Evolutionary conservation across 2,888 invertebrate species (phyloP).

Genomic region (Agrotis clavis): DNA sequence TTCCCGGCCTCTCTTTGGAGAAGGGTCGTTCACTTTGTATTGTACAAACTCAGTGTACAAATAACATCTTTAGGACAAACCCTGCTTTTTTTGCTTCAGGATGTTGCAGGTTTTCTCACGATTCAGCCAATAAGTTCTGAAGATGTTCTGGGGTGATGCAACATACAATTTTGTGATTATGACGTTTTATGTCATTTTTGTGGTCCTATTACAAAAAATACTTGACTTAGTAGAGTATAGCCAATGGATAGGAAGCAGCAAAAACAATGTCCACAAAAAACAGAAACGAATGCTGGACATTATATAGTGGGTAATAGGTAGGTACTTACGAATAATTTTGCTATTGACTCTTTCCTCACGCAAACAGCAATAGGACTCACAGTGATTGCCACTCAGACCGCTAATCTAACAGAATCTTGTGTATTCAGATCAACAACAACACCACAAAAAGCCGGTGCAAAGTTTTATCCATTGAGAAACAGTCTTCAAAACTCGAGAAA

Average conservation of each 20-base stretch:
- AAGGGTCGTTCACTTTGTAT: constrained; percentile 42
- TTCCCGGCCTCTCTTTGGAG: constrained; percentile 42
- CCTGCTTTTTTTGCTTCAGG: constrained; percentile 41
- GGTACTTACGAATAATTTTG: too few relatives aligned
- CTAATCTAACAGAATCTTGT: background rate
- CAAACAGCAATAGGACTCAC: too few relatives aligned
- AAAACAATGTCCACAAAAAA: background rate
- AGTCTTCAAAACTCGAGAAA: background rate
- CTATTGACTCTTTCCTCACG: too few relatives aligned
- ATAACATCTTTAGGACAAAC: constrained; percentile 40
- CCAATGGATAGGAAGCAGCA: too few relatives aligned
- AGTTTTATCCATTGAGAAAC: background rate
- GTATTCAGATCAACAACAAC: too few relatives aligned
- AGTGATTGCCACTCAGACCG: too few relatives aligned
- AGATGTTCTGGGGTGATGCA: background rate
- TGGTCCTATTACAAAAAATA: too few relatives aligned
- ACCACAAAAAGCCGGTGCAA: background rate
- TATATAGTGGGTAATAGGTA: too few relatives aligned
- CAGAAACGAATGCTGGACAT: too few relatives aligned
- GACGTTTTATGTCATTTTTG: background rate
- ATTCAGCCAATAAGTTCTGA: constrained; percentile 17
- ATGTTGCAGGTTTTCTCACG: constrained; percentile 50
- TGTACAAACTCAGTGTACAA: too few relatives aligned
- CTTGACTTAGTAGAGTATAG: too few relatives aligned
- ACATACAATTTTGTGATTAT: background rate